A percentile compares a stretch with the other conserved stretches of the same genome.
Conservation (phyloP, 2,888 invertebrate species). For the Coelinius sp. region DNA sequence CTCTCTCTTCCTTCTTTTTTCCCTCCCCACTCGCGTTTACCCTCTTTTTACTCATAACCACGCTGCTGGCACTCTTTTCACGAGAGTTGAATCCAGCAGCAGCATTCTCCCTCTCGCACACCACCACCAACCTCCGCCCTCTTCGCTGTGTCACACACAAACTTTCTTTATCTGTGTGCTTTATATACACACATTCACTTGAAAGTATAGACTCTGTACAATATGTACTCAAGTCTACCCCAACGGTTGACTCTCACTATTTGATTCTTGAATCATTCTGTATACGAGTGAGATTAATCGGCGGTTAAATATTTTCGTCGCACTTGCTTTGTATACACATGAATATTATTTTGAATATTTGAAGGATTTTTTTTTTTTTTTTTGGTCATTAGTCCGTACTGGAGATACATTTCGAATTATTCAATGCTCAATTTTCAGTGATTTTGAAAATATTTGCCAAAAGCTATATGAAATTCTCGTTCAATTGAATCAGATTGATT, state of each 20-base stretch:
- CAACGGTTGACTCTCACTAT: slow-evolving; percentile 67
- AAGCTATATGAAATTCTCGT: no score
- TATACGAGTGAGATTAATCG: slow-evolving; percentile 65
- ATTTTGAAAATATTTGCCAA: no score
- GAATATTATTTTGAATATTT: slow-evolving; percentile 20
- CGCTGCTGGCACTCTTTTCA: slow-evolving; percentile 14
- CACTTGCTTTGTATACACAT: slow-evolving; percentile 45
- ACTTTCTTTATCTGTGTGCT: slow-evolving; percentile 24
- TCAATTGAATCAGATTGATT: no score
- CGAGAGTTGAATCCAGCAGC: no score
- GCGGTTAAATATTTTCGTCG: slow-evolving; percentile 68
- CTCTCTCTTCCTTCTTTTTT: slow-evolving; percentile 47
- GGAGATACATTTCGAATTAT: slow-evolving; percentile 21
- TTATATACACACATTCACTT: slow-evolving; percentile 36
- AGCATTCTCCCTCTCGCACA: slow-evolving; percentile 17
- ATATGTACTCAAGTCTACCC: slow-evolving; percentile 67
- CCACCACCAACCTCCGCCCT: neutral
- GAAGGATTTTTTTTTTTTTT: neutral
- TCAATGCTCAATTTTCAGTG: neutral
- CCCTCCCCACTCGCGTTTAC: slow-evolving; percentile 34
- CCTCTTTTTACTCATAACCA: slow-evolving; percentile 27
- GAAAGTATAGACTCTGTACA: slow-evolving; percentile 54
- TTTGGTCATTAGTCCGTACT: neutral
- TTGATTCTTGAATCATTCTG: slow-evolving; percentile 70
- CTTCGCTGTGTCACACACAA: slow-evolving; percentile 20